These are phyloP conservation scores for Whitmania pigra DNA, from an alignment of 1,140 invertebrate genomes.

Conservation along the genomic window DNA sequence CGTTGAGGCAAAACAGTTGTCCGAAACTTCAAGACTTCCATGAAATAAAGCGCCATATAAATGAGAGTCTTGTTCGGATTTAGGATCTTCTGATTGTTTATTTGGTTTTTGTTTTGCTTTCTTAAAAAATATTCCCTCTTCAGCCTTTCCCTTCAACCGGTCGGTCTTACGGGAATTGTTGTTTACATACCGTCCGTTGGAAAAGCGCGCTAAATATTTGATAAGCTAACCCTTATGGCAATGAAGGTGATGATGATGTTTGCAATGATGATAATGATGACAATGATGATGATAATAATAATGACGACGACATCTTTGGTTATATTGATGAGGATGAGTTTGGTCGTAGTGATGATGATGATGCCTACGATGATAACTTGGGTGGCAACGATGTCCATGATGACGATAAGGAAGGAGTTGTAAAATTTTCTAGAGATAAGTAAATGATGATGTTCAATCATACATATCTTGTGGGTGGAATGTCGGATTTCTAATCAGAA, in stretches of 20 bases:
- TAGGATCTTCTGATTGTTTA: slow-evolving; percentile 5
- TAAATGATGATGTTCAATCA: neutral
- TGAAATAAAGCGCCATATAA: too few species aligned
- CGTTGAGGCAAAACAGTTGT: too few species aligned
- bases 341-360: neutral
- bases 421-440: neutral
- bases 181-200: too few species aligned
- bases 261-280: neutral
- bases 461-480: neutral
- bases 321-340: neutral
- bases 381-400: neutral
- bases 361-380: neutral
- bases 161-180: too few species aligned
- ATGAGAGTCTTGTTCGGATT: too few species aligned
- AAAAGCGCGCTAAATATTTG: neutral
- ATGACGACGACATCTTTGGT: neutral
- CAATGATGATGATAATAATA: neutral
- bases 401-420: neutral
- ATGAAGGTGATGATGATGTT: neutral
- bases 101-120: neutral
- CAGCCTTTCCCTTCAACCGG: neutral
- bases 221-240: slow-evolving; percentile 1
- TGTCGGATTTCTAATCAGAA: neutral
- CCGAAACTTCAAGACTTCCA: too few species aligned
- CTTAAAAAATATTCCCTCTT: neutral